Evolutionary conservation across 1,140 invertebrate species (phyloP).

Genomic region (Sycophila sp.): DNA sequence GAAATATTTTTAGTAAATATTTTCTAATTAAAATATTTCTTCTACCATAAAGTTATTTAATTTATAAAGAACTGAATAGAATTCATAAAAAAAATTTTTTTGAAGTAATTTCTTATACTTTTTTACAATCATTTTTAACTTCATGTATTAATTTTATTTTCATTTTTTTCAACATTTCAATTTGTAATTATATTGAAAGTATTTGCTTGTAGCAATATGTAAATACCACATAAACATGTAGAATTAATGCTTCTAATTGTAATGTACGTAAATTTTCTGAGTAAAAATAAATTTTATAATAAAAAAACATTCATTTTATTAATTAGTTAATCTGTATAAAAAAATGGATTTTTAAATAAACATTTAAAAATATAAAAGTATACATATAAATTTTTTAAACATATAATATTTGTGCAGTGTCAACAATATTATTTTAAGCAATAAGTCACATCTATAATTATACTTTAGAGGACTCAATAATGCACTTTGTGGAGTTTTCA

Average conservation of each 20-base stretch:
- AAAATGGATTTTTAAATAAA: neutral
- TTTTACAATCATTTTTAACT: neutral
- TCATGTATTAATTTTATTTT: neutral
- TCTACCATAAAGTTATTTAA: neutral
- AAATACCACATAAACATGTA: slow-evolving; percentile 3
- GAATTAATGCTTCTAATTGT: slow-evolving; percentile 1
- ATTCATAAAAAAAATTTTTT: neutral
- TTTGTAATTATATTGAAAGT: neutral
- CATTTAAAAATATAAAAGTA: neutral
- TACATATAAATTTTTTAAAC: too few species aligned
- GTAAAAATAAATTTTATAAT: neutral
- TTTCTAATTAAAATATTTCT: neutral
- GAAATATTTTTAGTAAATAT: too few species aligned
- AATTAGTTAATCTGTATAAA: neutral
- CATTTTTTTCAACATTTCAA: neutral
- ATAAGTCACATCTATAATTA: slow-evolving; percentile 12
- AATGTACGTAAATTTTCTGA: too few species aligned
- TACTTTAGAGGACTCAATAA: slow-evolving; percentile 25
- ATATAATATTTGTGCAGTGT: slow-evolving; percentile 2
- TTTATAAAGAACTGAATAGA: neutral
- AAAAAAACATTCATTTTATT: slow-evolving; percentile 14
- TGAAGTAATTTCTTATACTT: neutral
- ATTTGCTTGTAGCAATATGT: neutral
- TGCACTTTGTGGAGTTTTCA: slow-evolving; percentile 49
- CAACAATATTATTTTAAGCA: too few species aligned